A percentile compares a stretch with the other conserved stretches of the same genome.
These are phyloP conservation scores for Drosophila planitibia DNA, from an alignment of 2,888 invertebrate genomes.

Conservation along the genomic window DNA sequence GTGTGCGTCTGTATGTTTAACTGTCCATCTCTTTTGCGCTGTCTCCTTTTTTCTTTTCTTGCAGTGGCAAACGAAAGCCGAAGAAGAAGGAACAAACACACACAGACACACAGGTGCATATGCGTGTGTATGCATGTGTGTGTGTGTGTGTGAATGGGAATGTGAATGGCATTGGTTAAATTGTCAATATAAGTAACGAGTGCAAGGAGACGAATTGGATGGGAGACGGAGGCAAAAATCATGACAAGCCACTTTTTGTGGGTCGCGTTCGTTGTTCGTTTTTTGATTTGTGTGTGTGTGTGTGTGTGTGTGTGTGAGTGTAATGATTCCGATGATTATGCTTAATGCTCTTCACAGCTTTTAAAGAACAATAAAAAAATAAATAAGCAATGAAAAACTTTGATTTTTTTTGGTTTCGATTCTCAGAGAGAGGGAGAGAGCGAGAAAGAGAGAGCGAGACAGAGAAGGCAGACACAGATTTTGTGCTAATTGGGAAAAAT, in stretches of 20 bases:
- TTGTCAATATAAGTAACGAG: conserved; percentile 57
- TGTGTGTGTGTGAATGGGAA: conserved; percentile 43
- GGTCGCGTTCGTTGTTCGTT: conserved; percentile 22
- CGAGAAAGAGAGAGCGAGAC: conserved; percentile 19
- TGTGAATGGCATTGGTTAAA: conserved; percentile 63
- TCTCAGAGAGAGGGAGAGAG: conserved; percentile 37
- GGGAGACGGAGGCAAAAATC: conserved; percentile 4
- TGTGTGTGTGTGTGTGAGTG: conserved; percentile 18
- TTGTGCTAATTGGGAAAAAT: conserved; percentile 80
- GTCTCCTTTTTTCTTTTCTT: conserved; percentile 21
- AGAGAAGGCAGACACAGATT: conserved; percentile 43
- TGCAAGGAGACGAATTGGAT: background rate
- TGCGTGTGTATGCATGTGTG: background rate
- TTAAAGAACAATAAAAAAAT: conserved; percentile 2
- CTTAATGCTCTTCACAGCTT: conserved; percentile 37
- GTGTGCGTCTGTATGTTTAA: background rate
- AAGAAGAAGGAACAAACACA: conserved; percentile 41
- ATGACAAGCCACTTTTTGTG: conserved; percentile 54
- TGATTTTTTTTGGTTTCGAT: conserved; percentile 67
- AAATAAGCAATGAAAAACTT: conserved; percentile 32
- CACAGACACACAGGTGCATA: conserved; percentile 35
- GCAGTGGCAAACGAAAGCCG: conserved; percentile 40
- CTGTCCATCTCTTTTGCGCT: background rate
- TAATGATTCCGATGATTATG: conserved; percentile 41
- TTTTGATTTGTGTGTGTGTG: conserved; percentile 36